phyloP scores from a whole-genome alignment of 2,888 invertebrate species.

The Perizoma affinitatum region DNA sequence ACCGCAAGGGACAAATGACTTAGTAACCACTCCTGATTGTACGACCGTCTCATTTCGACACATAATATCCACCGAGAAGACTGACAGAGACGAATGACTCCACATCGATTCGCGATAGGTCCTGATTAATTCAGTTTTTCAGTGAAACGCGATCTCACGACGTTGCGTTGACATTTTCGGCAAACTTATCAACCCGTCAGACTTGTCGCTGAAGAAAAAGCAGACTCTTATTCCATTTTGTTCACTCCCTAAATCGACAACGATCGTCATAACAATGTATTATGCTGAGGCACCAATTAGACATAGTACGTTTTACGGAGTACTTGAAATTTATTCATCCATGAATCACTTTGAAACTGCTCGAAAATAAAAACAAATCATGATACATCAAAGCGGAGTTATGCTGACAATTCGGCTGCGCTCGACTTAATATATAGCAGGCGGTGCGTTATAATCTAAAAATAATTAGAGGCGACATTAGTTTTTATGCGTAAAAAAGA shows the following conservation, averaged over 20 bases:
- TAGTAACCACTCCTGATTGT: slow-evolving; percentile 73
- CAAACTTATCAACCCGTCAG: slow-evolving; percentile 65
- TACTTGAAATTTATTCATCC: slow-evolving; percentile 76
- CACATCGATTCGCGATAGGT: slow-evolving; percentile 68
- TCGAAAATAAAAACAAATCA: slow-evolving; percentile 82
- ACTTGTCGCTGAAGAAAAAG: slow-evolving; percentile 48
- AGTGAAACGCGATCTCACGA: slow-evolving; percentile 68
- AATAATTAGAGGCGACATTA: slow-evolving; percentile 83
- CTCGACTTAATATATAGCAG: slow-evolving; percentile 80
- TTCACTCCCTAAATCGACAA: slow-evolving; percentile 47
- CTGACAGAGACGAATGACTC: slow-evolving; percentile 70
- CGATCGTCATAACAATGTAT: slow-evolving; percentile 71
- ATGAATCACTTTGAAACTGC: slow-evolving; percentile 78
- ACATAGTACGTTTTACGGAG: slow-evolving; percentile 66
- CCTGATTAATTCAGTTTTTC: slow-evolving; percentile 80
- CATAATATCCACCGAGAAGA: slow-evolving; percentile 47
- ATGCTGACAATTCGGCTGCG: slow-evolving; percentile 82
- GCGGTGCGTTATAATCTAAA: slow-evolving; percentile 83
- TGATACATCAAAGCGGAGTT: slow-evolving; percentile 81
- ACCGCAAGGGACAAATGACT: slow-evolving; percentile 72
- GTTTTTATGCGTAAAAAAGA: slow-evolving; percentile 83
- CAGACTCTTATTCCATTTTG: slow-evolving; percentile 41
- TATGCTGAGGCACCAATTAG: slow-evolving; percentile 72
- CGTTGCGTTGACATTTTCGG: slow-evolving; percentile 68
- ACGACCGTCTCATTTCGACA: slow-evolving; percentile 61